Conservation (phyloP, 2,888 invertebrate species). For the Megaustenia siamemsis region DNA sequence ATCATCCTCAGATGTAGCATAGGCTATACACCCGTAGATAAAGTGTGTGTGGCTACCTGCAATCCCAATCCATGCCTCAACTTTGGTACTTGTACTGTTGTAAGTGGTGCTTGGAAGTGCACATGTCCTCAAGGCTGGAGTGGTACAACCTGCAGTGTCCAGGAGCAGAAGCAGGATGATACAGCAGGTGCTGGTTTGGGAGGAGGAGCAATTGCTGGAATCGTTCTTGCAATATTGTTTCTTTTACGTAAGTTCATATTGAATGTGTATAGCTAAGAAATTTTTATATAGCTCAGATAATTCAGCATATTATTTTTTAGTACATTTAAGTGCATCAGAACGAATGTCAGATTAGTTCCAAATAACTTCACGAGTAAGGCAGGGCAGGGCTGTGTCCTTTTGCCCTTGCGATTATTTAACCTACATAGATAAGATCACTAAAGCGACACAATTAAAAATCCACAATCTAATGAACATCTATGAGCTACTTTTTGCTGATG, state of each 20-base stretch:
- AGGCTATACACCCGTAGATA: background rate
- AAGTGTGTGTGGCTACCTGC: conserved; percentile 20
- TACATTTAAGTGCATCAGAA: too few relatives aligned
- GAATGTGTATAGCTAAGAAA: background rate
- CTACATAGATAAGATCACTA: too few relatives aligned
- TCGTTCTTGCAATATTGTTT: conserved; percentile 96
- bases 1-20: conserved; percentile 5
- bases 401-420: too few relatives aligned
- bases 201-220: conserved; percentile 97
- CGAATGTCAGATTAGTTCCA: too few relatives aligned
- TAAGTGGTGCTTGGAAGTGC: conserved; percentile 83
- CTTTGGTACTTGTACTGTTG: conserved; percentile 11
- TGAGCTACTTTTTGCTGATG: too few relatives aligned
- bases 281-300: background rate
- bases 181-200: conserved; percentile 86
- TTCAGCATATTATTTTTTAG: too few relatives aligned
- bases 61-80: conserved; percentile 30
- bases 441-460: too few relatives aligned
- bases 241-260: conserved; percentile 91
- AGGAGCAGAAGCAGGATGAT: conserved; percentile 59
- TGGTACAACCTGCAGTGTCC: conserved; percentile 82
- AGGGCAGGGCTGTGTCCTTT: too few relatives aligned
- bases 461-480: too few relatives aligned
- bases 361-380: too few relatives aligned
- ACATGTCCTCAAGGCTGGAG: conserved; percentile 97